These are phyloP conservation scores for Mythimna impura DNA, from an alignment of 2,888 invertebrate species.

Conservation along the genomic window DNA sequence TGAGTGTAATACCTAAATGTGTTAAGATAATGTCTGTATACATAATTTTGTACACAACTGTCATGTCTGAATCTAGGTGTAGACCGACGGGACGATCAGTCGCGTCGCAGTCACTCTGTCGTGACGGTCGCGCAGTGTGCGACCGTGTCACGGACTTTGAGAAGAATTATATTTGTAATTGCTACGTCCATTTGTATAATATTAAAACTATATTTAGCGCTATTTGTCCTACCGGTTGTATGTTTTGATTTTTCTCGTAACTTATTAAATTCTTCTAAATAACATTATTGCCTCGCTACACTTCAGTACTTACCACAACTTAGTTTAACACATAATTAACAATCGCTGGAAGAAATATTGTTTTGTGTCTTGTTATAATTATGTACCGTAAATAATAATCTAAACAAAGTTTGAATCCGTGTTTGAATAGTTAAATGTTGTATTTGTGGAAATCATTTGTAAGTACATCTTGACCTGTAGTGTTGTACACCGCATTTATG, in stretches of 20 bases:
- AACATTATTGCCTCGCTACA: slow-evolving; percentile 62
- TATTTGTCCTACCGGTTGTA: slow-evolving; percentile 62
- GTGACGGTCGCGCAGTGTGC: slow-evolving; percentile 31
- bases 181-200: slow-evolving; percentile 85
- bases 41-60: slow-evolving; percentile 26
- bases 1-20: slow-evolving; percentile 27
- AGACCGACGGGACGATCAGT: slow-evolving; percentile 20
- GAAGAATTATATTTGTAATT: slow-evolving; percentile 70
- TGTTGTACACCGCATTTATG: slow-evolving; percentile 29
- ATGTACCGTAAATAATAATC: slow-evolving; percentile 63
- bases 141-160: slow-evolving; percentile 22
- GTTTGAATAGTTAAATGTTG: slow-evolving; percentile 62
- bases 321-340: slow-evolving; percentile 56
- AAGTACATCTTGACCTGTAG: slow-evolving; percentile 38
- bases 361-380: slow-evolving; percentile 68
- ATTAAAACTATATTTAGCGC: slow-evolving; percentile 71
- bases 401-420: slow-evolving; percentile 72
- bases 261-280: slow-evolving; percentile 42
- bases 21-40: slow-evolving; percentile 41
- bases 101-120: slow-evolving; percentile 29
- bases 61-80: slow-evolving; percentile 25
- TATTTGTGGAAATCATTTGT: slow-evolving; percentile 36
- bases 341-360: slow-evolving; percentile 62
- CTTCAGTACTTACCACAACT: slow-evolving; percentile 73
- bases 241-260: slow-evolving; percentile 43